phyloP scores from a whole-genome alignment of 2,888 invertebrate genomes.

The Panopea generosa region DNA sequence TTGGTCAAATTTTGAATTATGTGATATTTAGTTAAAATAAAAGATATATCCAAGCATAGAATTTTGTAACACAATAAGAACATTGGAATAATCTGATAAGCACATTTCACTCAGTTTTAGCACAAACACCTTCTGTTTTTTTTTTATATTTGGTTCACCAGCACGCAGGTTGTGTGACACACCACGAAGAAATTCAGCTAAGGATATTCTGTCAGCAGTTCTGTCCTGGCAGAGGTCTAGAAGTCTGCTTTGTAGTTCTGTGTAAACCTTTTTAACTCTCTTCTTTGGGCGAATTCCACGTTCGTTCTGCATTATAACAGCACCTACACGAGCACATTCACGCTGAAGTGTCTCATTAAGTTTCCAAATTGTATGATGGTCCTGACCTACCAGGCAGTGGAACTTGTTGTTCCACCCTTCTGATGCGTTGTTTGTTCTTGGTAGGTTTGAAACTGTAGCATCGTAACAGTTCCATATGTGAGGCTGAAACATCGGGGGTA shows the following conservation, averaged over 20 bases:
- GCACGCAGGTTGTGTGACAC: constrained; percentile 11
- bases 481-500: constrained; percentile 6
- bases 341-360: constrained; percentile 4
- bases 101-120: too few relatives aligned
- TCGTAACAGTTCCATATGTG: constrained; percentile 12
- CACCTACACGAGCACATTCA: constrained; percentile 13
- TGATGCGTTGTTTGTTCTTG: constrained; percentile 13
- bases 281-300: constrained; percentile 18
- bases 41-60: too few relatives aligned
- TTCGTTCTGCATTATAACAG: constrained; percentile 6
- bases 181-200: constrained; percentile 12
- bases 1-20: too few relatives aligned
- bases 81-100: too few relatives aligned
- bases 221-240: constrained; percentile 15
- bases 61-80: too few relatives aligned
- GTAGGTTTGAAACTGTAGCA: constrained; percentile 3
- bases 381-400: constrained; percentile 10
- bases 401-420: constrained; percentile 21
- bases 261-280: constrained; percentile 13
- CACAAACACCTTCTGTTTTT: too few relatives aligned
- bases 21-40: too few relatives aligned
- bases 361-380: constrained; percentile 17
- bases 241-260: constrained; percentile 17
- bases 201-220: not conserved
- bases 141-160: constrained; percentile 12